A percentile compares a stretch with the other conserved stretches of the same genome.
These are phyloP conservation scores for Calephelis nemesis DNA, from an alignment of 1,140 invertebrate species.

Conservation along the genomic window DNA sequence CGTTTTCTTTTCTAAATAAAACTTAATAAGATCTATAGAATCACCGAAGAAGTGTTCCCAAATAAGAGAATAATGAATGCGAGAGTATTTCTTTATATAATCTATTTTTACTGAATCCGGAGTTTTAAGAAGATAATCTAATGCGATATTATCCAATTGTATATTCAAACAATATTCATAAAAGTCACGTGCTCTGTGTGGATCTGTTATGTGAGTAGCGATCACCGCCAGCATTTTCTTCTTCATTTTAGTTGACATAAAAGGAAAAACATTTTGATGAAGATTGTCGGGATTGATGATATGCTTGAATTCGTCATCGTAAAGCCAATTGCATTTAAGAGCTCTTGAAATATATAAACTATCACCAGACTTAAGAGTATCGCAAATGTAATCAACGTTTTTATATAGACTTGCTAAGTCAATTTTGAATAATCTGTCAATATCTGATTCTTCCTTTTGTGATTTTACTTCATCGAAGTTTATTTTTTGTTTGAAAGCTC, in stretches of 20 bases:
- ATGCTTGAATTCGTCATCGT: constrained; percentile 21
- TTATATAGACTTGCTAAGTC: constrained; percentile 37
- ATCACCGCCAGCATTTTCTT: constrained; percentile 35
- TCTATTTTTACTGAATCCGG: constrained; percentile 33
- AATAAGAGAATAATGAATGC: constrained; percentile 15
- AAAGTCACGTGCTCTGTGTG: constrained; percentile 30
- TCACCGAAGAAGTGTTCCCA: constrained; percentile 31
- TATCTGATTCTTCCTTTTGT: neutral
- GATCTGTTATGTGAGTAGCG: constrained; percentile 29
- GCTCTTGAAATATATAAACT: constrained; percentile 38
- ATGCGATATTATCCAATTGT: constrained; percentile 27
- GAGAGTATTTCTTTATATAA: constrained; percentile 24
- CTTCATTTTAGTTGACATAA: constrained; percentile 41
- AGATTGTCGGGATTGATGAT: constrained; percentile 34
- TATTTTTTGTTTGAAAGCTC: constrained; percentile 26
- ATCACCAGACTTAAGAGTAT: constrained; percentile 39
- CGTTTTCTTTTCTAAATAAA: constrained; percentile 24
- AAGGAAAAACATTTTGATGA: constrained; percentile 38
- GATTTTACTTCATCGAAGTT: constrained; percentile 22
- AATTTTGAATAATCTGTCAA: constrained; percentile 42
- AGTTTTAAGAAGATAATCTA: constrained; percentile 33
- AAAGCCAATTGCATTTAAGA: constrained; percentile 25
- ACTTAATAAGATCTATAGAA: constrained; percentile 30
- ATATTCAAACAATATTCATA: constrained; percentile 34
- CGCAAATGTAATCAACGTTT: constrained; percentile 36